Percentiles rank a stretch among this genome's conserved stretches.
phyloP scores from a whole-genome alignment of 2,888 invertebrate genomes.

The Platypus cylindrus region DNA sequence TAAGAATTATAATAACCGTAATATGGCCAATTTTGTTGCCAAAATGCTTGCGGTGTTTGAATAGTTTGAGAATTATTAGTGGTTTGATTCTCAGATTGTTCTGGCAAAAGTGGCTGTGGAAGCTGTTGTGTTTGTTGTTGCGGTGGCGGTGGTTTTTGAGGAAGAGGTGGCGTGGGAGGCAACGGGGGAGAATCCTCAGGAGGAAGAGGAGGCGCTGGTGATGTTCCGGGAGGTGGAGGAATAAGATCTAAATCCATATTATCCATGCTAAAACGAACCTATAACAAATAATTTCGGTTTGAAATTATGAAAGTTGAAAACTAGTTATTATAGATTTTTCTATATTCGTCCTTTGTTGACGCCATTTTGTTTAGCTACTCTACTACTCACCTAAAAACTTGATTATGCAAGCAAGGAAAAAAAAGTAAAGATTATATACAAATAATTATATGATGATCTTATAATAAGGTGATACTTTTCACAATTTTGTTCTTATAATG shows the following conservation, averaged over 20 bases:
- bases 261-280: constrained; percentile 17
- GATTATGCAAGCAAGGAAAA: too few species aligned
- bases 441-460: too few species aligned
- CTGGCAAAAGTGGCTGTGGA: constrained; percentile 9
- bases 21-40: constrained; percentile 3
- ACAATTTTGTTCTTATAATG: too few species aligned
- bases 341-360: too few species aligned
- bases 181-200: constrained; percentile 21
- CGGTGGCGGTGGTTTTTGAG: constrained; percentile 1
- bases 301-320: too few species aligned
- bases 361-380: too few species aligned
- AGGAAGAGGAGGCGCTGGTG: constrained; percentile 20
- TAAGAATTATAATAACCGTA: constrained; percentile 17
- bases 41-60: constrained; percentile 12
- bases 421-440: too few species aligned
- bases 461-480: too few species aligned
- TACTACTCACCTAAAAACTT: too few species aligned
- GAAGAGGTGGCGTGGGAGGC: constrained; percentile 17
- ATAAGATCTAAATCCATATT: constrained; percentile 16
- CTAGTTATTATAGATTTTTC: too few species aligned
- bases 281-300: too few species aligned
- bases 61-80: not conserved
- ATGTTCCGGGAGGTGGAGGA: constrained; percentile 21
- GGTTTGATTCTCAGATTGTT: constrained; percentile 1
- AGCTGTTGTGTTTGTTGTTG: too few species aligned